These are phyloP conservation scores for Orussus abietinus DNA, from an alignment of 1,140 invertebrate genomes.

Conservation along the genomic window DNA sequence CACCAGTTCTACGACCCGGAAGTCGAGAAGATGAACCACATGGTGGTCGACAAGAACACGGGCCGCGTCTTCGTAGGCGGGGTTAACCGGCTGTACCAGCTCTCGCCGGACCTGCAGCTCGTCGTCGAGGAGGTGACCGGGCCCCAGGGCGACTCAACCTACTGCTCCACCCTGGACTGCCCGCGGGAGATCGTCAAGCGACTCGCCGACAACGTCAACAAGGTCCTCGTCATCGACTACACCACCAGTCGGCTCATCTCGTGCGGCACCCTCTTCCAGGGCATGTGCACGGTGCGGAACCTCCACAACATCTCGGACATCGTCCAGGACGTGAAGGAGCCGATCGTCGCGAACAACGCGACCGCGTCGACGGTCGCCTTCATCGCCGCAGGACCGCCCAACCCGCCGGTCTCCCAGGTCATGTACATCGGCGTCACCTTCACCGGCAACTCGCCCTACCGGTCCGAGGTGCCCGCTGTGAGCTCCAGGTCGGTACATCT, in stretches of 20 bases:
- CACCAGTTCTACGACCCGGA: constrained; percentile 61
- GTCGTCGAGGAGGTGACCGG: constrained; percentile 80
- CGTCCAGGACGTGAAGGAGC: constrained; percentile 72
- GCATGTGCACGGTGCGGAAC: constrained; percentile 84
- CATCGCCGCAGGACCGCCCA: constrained; percentile 89
- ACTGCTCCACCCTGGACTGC: constrained; percentile 85
- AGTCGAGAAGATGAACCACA: constrained; percentile 71
- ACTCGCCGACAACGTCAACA: constrained; percentile 90
- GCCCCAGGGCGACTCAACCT: constrained; percentile 81
- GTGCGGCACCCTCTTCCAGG: constrained; percentile 89
- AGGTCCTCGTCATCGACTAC: constrained; percentile 93
- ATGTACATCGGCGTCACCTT: constrained; percentile 96
- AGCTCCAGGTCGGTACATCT: too few relatives aligned
- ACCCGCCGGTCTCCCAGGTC: constrained; percentile 83
- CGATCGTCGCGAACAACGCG: constrained; percentile 92
- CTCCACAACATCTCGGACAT: constrained; percentile 84
- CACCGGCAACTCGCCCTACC: constrained; percentile 88
- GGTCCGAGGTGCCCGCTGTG: constrained; percentile 91
- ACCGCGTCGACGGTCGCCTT: constrained; percentile 94
- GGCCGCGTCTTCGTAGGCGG: constrained; percentile 90
- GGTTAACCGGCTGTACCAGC: constrained; percentile 89
- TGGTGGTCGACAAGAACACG: constrained; percentile 88
- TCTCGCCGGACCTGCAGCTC: constrained; percentile 79
- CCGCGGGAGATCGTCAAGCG: constrained; percentile 66
- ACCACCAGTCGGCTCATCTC: constrained; percentile 83